phyloP scores from a whole-genome alignment of 2,888 invertebrate species.

The Drosophila kambysellisi region DNA sequence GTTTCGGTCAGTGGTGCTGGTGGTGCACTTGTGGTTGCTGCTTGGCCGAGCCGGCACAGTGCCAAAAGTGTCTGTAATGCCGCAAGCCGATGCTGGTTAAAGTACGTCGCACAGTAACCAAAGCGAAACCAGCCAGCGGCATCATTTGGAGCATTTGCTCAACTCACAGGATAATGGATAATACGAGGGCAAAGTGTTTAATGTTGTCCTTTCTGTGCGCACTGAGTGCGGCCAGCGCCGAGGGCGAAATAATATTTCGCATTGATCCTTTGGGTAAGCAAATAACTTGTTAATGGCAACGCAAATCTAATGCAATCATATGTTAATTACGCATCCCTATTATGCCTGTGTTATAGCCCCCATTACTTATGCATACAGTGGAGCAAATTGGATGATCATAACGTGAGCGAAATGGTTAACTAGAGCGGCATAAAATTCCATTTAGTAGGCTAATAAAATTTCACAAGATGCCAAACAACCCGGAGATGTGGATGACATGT shows the following conservation, averaged over 20 bases:
- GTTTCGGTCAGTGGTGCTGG: conserved; percentile 9
- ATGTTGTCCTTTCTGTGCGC: conserved; percentile 77
- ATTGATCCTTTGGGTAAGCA: conserved; percentile 85
- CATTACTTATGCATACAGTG: conserved; percentile 2
- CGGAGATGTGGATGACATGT: conserved; percentile 31
- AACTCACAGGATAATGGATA: conserved; percentile 79
- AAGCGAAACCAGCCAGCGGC: conserved; percentile 23
- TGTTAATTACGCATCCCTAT: conserved; percentile 33
- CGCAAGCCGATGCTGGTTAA: conserved; percentile 35
- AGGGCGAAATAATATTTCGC: conserved; percentile 83
- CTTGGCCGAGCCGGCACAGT: conserved; percentile 12
- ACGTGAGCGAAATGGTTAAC: conserved; percentile 43
- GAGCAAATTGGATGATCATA: conserved; percentile 30
- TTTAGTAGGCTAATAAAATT: conserved; percentile 41
- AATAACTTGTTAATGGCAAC: not conserved
- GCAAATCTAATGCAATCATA: conserved; percentile 15
- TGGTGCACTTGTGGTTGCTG: conserved; percentile 7
- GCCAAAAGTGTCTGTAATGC: conserved; percentile 42
- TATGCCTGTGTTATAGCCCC: not conserved
- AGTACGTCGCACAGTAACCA: conserved; percentile 10
- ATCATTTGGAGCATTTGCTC: conserved; percentile 27
- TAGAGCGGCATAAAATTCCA: conserved; percentile 8
- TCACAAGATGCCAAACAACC: conserved; percentile 26
- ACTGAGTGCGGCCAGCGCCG: conserved; percentile 67
- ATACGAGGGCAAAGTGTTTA: conserved; percentile 71